These are phyloP conservation scores for Pteronotus mesoamericanus DNA, from an alignment of 2,797 vertebrate genomes.

Conservation along the genomic window DNA sequence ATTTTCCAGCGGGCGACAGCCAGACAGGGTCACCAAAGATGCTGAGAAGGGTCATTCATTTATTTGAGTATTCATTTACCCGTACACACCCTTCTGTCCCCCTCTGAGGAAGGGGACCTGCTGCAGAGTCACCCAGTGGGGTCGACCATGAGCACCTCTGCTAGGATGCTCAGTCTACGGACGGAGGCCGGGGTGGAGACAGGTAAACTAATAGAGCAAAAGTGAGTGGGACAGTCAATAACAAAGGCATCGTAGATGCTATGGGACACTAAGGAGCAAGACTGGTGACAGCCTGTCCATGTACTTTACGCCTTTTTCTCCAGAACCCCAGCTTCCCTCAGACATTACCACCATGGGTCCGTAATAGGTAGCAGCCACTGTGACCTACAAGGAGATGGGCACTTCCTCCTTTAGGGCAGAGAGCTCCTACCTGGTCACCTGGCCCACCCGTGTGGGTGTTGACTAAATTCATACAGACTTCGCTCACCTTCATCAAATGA, in stretches of 20 bases:
- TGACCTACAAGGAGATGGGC: not conserved
- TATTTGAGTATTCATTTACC: not conserved
- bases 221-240: no score
- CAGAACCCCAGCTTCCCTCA: not conserved
- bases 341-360: not conserved
- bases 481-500: not conserved
- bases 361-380: not conserved
- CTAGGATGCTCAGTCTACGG: not conserved
- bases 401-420: not conserved
- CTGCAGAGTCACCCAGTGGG: not conserved
- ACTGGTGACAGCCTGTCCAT: not conserved
- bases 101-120: not conserved
- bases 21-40: not conserved
- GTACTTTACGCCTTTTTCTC: not conserved
- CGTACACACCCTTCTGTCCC: not conserved
- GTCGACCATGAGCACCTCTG: not conserved
- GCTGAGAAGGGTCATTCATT: not conserved
- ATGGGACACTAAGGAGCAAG: not conserved
- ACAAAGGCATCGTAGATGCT: not conserved
- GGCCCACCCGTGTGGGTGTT: not conserved
- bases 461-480: not conserved
- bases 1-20: not conserved
- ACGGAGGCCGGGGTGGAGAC: not conserved
- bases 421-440: not conserved
- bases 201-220: not conserved